Base-by-base conservation (phyloP, 2,797 vertebrate species). In the Acanthurus tractus region DNA sequence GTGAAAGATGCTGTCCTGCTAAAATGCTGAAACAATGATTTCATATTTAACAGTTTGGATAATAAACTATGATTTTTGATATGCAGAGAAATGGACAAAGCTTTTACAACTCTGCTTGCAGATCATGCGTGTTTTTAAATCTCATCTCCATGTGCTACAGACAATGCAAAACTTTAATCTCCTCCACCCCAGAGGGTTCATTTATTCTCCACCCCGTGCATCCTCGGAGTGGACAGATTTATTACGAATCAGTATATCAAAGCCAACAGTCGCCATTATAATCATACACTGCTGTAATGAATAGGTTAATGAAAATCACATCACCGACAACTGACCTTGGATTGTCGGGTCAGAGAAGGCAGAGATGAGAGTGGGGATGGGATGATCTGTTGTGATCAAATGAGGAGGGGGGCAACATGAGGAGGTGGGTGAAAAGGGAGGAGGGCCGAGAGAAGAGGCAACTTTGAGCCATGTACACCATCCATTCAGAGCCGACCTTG, bases 401-500 rank as follows among this genome's bases (percentile, higher is more conserved):
- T 22, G 66, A 9, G 17, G 14, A 40, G 15, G 8, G 34, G 59
- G 40, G 6, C 6, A 14, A 13, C 8, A 66, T 9, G 8, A 62
- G 44, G 58, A 70, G 61, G 55, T 57, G 70, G 63, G 58, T 74
- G 63, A 42, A 61, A 70, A 79, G 40, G 61, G 62, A 67, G 70
- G 78, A 79, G 85, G 48, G 69, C 56, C 2, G 9, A 69, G 71
- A 50, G 61, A 81, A 76, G 66, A 69, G 63, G 18, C 57, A 84
- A 89, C 88, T 91, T 90, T 89, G 84, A 89, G 83, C 80, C 81
- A 85, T 89, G 84, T 81, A 89, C 84, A 89, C 85, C 88, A 91
- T 86, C 92, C 90, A 91, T 91, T 94, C 92, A 92, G 82, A 83
- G 82, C 78, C 86, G 95, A 96, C 96, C 96, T 96, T 96, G 94